Percentiles rank a stretch among this genome's conserved stretches.
phyloP scores from a whole-genome alignment of 2,113 vertebrate genomes.

The Bombycilla garrulus region DNA sequence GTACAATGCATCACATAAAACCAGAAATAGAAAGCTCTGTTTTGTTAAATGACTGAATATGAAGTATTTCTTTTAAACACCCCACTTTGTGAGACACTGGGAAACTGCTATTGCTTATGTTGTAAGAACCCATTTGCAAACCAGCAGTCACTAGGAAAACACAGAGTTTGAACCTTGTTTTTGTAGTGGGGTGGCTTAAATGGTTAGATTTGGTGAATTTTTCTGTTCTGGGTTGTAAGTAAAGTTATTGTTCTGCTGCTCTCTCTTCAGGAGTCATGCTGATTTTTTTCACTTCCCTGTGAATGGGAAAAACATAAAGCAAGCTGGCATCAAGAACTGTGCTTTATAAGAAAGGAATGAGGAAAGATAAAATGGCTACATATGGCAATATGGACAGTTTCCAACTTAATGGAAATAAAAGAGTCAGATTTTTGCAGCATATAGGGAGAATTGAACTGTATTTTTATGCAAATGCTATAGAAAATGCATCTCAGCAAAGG shows the following conservation, averaged over 20 bases:
- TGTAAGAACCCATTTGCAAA: background rate
- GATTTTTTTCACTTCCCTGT: conserved; percentile 13
- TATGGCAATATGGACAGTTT: conserved; percentile 60
- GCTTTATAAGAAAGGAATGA: conserved; percentile 10
- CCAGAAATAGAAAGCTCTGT: background rate
- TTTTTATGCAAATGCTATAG: conserved; percentile 54
- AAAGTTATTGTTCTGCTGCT: conserved; percentile 7
- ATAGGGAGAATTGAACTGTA: background rate
- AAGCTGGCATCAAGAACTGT: conserved; percentile 19
- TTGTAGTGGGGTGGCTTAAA: background rate
- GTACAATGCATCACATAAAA: background rate
- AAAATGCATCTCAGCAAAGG: conserved; percentile 50
- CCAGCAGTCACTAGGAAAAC: background rate
- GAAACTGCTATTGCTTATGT: background rate
- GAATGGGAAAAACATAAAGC: conserved; percentile 47
- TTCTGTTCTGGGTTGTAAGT: background rate
- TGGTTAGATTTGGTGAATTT: background rate
- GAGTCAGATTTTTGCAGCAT: conserved; percentile 27
- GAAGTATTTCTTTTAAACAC: background rate
- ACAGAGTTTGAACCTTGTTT: background rate
- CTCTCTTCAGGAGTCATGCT: background rate
- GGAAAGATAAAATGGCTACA: conserved; percentile 42
- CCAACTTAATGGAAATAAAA: conserved; percentile 45
- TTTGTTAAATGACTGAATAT: background rate
- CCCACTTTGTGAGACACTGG: background rate